These are phyloP conservation scores for Mobula hypostoma DNA, from an alignment of 2,113 vertebrate genomes.

Conservation along the genomic window DNA sequence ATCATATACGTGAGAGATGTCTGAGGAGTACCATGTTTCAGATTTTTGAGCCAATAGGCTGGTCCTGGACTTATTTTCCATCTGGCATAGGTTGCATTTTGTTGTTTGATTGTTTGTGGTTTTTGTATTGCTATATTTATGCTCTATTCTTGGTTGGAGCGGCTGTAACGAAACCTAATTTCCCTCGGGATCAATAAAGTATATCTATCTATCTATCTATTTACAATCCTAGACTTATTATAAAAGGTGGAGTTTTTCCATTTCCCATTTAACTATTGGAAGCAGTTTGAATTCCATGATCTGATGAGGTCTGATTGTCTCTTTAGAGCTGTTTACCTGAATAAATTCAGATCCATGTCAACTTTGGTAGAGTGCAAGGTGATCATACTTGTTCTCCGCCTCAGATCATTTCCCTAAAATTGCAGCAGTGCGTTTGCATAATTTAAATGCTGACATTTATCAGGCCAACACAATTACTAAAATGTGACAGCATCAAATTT, in stretches of 20 bases:
- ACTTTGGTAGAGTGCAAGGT: not conserved
- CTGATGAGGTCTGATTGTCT: not conserved
- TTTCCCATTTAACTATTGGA: not conserved
- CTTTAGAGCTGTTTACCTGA: not conserved
- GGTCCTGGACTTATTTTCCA: too few relatives aligned
- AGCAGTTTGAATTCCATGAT: not conserved
- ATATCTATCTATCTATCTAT: not conserved
- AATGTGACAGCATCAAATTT: not conserved
- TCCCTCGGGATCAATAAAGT: too few relatives aligned
- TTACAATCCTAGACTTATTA: not conserved
- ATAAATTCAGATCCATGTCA: not conserved
- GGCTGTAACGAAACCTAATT: too few relatives aligned
- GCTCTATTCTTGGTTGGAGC: too few relatives aligned
- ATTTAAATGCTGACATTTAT: constrained; percentile 24
- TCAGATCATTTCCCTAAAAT: not conserved
- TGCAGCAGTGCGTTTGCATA: not conserved
- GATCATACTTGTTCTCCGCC: not conserved
- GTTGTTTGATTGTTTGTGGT: too few relatives aligned
- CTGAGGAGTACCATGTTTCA: not conserved
- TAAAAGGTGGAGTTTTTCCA: not conserved
- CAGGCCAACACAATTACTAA: not conserved
- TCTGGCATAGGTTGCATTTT: too few relatives aligned
- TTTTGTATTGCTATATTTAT: too few relatives aligned
- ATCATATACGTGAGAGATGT: not conserved
- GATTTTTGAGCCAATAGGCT: not conserved